Conservation (phyloP, 2,888 invertebrate genomes). For the Saturnia japonica region DNA sequence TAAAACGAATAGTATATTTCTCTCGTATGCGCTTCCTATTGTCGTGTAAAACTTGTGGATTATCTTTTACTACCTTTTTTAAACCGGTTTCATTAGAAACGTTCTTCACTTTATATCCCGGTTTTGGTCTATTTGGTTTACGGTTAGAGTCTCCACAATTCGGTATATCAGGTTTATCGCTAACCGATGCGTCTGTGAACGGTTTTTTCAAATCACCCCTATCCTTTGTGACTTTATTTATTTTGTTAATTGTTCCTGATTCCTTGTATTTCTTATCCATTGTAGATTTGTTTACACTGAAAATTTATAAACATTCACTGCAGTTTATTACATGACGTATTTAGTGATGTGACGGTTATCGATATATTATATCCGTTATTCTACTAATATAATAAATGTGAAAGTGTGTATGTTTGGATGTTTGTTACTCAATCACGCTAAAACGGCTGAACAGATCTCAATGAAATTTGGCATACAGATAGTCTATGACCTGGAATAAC, state of each 20-base stretch:
- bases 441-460: too few relatives aligned
- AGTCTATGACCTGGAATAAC: too few relatives aligned
- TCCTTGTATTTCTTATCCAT: constrained; percentile 33
- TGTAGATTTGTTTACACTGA: constrained; percentile 31
- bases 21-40: constrained; percentile 38
- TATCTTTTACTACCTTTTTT: constrained; percentile 23
- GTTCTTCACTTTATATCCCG: not conserved
- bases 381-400: too few relatives aligned
- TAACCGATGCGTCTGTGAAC: constrained; percentile 12
- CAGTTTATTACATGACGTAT: constrained; percentile 4
- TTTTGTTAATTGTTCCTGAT: constrained; percentile 33
- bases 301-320: constrained; percentile 28
- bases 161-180: constrained; percentile 21
- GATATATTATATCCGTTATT: not conserved
- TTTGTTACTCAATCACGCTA: too few relatives aligned
- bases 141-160: constrained; percentile 41
- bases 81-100: not conserved
- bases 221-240: constrained; percentile 32
- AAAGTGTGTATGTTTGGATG: too few relatives aligned
- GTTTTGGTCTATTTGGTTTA: constrained; percentile 20
- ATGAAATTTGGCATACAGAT: too few relatives aligned
- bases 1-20: constrained; percentile 35
- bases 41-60: constrained; percentile 9
- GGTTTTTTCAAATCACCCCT: constrained; percentile 34
- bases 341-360: constrained; percentile 5